phyloP scores from a whole-genome alignment of 2,113 vertebrate genomes.

The Australoheros scitulus region DNA sequence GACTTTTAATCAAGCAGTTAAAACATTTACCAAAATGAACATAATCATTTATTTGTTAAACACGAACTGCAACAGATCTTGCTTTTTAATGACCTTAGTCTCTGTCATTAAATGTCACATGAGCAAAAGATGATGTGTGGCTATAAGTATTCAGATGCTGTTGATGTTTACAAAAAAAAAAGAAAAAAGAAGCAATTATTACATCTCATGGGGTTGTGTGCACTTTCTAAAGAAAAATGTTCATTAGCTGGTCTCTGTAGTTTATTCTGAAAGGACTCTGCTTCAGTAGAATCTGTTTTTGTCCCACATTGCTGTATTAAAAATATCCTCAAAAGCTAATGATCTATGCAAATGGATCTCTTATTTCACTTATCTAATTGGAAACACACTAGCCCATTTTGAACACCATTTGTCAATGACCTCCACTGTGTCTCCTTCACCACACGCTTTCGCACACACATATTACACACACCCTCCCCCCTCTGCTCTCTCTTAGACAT shows the following conservation, averaged over 20 bases:
- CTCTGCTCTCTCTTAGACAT: conserved; percentile 50
- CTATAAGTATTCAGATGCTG: not conserved
- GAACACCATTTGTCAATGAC: conserved; percentile 73
- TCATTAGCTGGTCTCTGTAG: conserved; percentile 28
- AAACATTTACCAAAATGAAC: not conserved
- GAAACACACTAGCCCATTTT: conserved; percentile 73
- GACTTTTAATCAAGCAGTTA: not conserved
- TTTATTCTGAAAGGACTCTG: conserved; percentile 10
- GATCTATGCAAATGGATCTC: conserved; percentile 69
- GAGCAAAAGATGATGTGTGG: not conserved
- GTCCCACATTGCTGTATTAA: conserved; percentile 56
- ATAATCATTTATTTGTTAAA: not conserved
- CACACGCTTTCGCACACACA: conserved; percentile 11
- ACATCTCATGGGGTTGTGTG: not conserved
- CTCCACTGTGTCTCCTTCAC: conserved; percentile 54
- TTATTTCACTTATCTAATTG: conserved; percentile 71
- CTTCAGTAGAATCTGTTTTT: conserved; percentile 50
- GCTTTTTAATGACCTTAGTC: not conserved
- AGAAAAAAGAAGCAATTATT: not conserved
- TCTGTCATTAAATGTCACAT: not conserved
- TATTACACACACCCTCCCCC: not conserved
- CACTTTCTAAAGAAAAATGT: conserved; percentile 3
- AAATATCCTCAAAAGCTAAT: conserved; percentile 76
- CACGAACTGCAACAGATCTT: not conserved
- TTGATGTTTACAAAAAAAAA: not conserved